A percentile compares a stretch with the other conserved stretches of the same genome.
phyloP scores from a whole-genome alignment of 2,888 invertebrate genomes.

The Athripsodes cinereus region DNA sequence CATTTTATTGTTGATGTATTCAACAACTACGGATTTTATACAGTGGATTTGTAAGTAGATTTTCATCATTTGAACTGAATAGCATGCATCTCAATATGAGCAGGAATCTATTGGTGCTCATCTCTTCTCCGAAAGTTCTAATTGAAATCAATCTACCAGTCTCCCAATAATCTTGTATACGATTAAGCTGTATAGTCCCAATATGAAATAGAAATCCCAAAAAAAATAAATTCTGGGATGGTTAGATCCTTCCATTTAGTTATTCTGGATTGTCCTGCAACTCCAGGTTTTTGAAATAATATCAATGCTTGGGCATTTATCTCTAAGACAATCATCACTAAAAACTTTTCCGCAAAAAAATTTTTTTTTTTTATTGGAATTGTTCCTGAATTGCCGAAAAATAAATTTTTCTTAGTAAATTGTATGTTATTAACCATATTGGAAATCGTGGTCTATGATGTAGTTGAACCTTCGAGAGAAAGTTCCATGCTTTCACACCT shows the following conservation, averaged over 20 bases:
- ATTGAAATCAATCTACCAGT: constrained; percentile 32
- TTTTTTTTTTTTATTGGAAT: not conserved
- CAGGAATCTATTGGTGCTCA: constrained; percentile 33
- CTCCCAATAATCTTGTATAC: constrained; percentile 35
- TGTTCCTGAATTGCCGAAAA: not conserved
- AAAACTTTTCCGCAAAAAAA: not conserved
- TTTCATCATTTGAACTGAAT: constrained; percentile 30
- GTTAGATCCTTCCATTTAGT: too few relatives aligned
- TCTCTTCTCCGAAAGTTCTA: constrained; percentile 31
- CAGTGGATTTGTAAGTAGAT: constrained; percentile 30
- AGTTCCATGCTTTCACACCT: too few relatives aligned
- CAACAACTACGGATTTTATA: constrained; percentile 33
- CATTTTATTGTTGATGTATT: constrained; percentile 34
- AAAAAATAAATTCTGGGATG: constrained; percentile 32
- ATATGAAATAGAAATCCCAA: constrained; percentile 35
- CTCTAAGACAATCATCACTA: not conserved
- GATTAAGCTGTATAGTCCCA: constrained; percentile 32
- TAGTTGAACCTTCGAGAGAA: too few relatives aligned
- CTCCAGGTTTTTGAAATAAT: constrained; percentile 2
- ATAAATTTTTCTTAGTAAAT: not conserved
- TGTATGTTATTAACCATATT: not conserved
- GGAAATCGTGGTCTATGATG: not conserved
- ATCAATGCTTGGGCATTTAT: not conserved
- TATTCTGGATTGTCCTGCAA: constrained; percentile 24
- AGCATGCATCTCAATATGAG: constrained; percentile 33